Base-by-base conservation (phyloP, 2,797 vertebrate species). In the Anabas testudineus region DNA sequence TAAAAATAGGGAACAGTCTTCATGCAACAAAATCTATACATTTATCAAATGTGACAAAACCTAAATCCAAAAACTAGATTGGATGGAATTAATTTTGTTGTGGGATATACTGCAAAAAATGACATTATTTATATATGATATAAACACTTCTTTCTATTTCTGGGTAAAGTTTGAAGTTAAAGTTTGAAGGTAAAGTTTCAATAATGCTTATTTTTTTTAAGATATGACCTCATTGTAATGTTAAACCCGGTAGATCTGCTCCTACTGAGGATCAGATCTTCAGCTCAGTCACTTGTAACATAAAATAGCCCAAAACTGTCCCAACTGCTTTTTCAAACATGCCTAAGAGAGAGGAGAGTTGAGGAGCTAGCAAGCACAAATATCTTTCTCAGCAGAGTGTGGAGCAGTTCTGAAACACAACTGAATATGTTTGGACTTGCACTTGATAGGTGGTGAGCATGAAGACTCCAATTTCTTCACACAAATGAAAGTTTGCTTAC, bases 401-500 rank as follows among this genome's bases (percentile, higher is more conserved):
- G 8, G 21, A 71, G 43, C 47, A 21, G 16, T 5, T 42, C 57
- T 24, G 3, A 67, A 59, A 61, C 24, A 63, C 36, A 57, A 39
- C 53, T 64, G 42, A 53, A 83, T 67, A 51, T 63, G 60, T 78
- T 67, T 64, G 22, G 24, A 67, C 51, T 58, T 45, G 28, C 5
- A 37, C 55, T 66, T 37, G 53, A 80, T 71, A 75, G 77, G 39
- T 55, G 58, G 16, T 69, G 45, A 55, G 42, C 37, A 58, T 58
- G 42, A 73, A 77, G 22, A 62, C 41, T 80, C 46, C 16, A 51
- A 74, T 75, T 71, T 59, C 59, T 56, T n/a, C 71, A 42, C 47
- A 28, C 16, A 55, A 59, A 42, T 64, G 28, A 72, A 79, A 67
- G 54, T 86, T 78, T 71, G 36, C 24, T 59, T 71, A 65, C 30